Percentiles rank a stretch among this genome's conserved stretches.
Evolutionary conservation across 2,113 vertebrate genomes (phyloP).

Genomic region (Rhombomys opimus): DNA sequence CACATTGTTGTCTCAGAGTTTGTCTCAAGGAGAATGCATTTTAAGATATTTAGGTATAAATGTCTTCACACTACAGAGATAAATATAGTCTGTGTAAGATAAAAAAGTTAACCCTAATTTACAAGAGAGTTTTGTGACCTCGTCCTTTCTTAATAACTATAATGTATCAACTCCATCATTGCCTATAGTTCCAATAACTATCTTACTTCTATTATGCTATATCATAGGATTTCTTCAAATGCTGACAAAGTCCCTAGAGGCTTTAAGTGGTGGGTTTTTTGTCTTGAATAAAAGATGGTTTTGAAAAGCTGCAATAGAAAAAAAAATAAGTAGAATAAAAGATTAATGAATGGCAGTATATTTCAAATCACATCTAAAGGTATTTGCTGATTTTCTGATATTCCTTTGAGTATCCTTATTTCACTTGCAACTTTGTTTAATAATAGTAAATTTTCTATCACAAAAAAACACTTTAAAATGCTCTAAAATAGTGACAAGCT

Average conservation of each 20-base stretch:
- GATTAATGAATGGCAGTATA: background rate
- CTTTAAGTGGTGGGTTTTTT: background rate
- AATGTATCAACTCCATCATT: background rate
- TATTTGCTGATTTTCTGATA: background rate
- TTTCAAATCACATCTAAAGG: background rate
- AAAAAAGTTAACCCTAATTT: background rate
- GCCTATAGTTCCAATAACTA: background rate
- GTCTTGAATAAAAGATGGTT: background rate
- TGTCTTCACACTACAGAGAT: background rate
- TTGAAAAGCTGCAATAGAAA: background rate
- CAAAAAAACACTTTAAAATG: background rate
- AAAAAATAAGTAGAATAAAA: background rate
- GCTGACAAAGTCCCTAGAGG: background rate
- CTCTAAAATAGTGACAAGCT: background rate
- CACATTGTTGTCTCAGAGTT: background rate
- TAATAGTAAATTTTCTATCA: background rate
- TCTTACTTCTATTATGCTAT: background rate
- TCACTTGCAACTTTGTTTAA: background rate
- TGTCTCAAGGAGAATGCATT: background rate
- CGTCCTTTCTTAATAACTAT: background rate
- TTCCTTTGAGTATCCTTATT: background rate
- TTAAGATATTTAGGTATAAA: background rate
- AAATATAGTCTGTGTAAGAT: background rate
- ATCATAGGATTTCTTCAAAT: background rate
- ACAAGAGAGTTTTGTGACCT: background rate